Base-by-base conservation (phyloP, 2,797 vertebrate species). In the Tolypeutes matacus region DNA sequence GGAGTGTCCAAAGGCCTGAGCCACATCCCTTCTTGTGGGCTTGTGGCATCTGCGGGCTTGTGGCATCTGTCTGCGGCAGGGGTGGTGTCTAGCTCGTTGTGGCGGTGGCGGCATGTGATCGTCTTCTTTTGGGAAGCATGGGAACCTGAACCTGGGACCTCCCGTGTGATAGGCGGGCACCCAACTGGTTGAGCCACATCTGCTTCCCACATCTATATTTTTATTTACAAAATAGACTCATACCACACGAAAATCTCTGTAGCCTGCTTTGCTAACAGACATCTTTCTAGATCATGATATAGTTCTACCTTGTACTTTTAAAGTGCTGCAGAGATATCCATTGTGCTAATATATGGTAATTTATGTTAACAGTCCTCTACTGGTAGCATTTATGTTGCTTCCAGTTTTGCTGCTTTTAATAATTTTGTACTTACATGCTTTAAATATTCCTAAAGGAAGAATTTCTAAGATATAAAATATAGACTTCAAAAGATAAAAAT, bases 401-500 rank as follows among this genome's bases (percentile, higher is more conserved):
- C 42, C 20, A 34, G 67, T 95, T 92, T 67, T 53, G 31, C 10
- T 70, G 83, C 25, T 84, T 23, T 94, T 70, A 51, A 84, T 9
- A 81, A 51, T 89, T 72, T 95, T 87, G 25, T 78, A 92, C 67
- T 81, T 42, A 73, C n/a, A 69, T 36, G 11, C 7, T 89, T 86
- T 58, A 91, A 86, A 67, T 31, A 89, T 67, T 73, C 23, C 69
- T 78, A 83, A 73, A 73, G 49, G 27, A 80, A 80, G 0, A 5
- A 93, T 60, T 84, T 90, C 23, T 89, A 95, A 67, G 25, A 49
- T 3, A 58, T 18, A 70, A 86, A 72, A 77, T 49, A 70, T 3
- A 39, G 27, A 49, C 60, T 85, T 95, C 82, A 90, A 62, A 42
- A 92, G 46, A 42, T 75, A 70, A 82, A 93, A 90, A 72, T 65